Evolutionary conservation across 92 coral and sea anemone species (phyloP).

Genomic region (Palythoa caribaeorum): DNA sequence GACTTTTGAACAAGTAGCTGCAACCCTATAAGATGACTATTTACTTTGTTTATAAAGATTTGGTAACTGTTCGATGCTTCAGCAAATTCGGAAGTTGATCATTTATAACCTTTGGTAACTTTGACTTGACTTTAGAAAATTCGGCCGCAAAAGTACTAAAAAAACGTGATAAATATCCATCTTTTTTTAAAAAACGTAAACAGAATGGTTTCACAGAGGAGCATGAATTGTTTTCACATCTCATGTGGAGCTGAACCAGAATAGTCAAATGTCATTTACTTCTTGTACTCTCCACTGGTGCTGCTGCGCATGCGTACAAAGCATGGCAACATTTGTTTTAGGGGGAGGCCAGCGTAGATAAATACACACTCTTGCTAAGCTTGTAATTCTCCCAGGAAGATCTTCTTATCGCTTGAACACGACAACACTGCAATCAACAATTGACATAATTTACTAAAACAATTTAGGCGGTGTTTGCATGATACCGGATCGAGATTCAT

Average conservation of each 20-base stretch:
- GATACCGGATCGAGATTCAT: too few species aligned
- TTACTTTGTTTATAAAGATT: too few species aligned
- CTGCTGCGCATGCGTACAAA: background rate
- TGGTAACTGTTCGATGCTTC: too few species aligned
- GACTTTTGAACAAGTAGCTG: too few species aligned
- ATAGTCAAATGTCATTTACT: background rate
- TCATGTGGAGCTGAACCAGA: background rate
- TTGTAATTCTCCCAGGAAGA: slow-evolving; percentile 93
- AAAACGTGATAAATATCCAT: too few species aligned
- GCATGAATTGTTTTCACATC: background rate
- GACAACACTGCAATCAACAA: slow-evolving; percentile 80
- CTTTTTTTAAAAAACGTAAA: too few species aligned
- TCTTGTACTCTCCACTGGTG: background rate
- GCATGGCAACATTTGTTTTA: background rate
- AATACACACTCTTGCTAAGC: slow-evolving; percentile 27
- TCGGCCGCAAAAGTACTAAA: too few species aligned
- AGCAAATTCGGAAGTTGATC: too few species aligned
- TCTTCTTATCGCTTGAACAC: slow-evolving; percentile 95
- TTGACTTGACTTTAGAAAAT: too few species aligned
- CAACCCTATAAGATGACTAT: too few species aligned
- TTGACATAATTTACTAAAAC: background rate
- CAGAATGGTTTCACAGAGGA: background rate
- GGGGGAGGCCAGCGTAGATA: background rate
- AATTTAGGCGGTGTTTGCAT: too few species aligned
- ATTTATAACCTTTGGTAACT: too few species aligned